These are phyloP conservation scores for Semaprochilodus insignis DNA, from an alignment of 2,797 vertebrate genomes.

Conservation along the genomic window DNA sequence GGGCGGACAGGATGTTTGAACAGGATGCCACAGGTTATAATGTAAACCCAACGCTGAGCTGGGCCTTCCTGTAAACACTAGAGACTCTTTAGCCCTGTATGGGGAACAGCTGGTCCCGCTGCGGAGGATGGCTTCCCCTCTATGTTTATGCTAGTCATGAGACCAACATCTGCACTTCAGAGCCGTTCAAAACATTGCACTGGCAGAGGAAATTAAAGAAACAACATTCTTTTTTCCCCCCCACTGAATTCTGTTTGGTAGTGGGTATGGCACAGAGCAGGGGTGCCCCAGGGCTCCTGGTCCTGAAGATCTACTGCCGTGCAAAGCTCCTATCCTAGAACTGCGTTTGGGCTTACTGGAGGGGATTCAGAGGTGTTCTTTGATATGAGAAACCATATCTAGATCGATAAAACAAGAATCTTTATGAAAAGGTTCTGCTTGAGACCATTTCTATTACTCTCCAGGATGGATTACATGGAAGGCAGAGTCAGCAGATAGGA, in stretches of 20 bases:
- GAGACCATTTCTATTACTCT: not conserved
- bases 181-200: not conserved
- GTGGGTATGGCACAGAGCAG: too few relatives aligned
- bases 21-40: slow-evolving; percentile 47
- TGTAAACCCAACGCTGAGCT: slow-evolving; percentile 40
- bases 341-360: too few relatives aligned
- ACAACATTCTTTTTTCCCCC: not conserved
- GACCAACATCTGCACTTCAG: slow-evolving; percentile 19
- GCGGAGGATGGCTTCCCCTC: not conserved
- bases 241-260: too few relatives aligned
- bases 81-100: slow-evolving; percentile 5
- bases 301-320: too few relatives aligned
- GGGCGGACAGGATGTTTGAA: slow-evolving; percentile 38
- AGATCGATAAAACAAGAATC: not conserved
- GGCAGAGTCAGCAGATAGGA: not conserved
- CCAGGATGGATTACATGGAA: not conserved
- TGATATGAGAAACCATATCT: not conserved
- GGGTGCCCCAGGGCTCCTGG: too few relatives aligned
- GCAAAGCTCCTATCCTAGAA: too few relatives aligned
- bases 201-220: not conserved
- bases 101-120: slow-evolving; percentile 29
- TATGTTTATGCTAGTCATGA: slow-evolving; percentile 17
- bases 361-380: not conserved
- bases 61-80: slow-evolving; percentile 36
- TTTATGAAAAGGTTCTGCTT: not conserved